Base-by-base conservation (phyloP, 30 jellyfish, hydroid and myxozoan genomes). In the Nemopilema nomurai region DNA sequence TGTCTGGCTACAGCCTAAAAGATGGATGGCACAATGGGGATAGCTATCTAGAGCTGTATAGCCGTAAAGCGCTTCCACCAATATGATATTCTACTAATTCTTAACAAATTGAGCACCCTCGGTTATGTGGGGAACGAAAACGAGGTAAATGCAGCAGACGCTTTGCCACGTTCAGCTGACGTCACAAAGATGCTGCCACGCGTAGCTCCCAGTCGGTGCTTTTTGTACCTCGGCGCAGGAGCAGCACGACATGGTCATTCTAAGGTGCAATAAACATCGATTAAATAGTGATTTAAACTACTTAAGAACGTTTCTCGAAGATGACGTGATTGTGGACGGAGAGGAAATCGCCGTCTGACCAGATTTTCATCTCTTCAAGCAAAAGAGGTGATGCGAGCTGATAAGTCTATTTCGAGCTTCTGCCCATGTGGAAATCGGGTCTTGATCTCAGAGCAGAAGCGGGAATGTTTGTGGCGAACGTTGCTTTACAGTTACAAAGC, bases 281-380 rank as follows among this genome's bases (percentile, higher is more conserved):
- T 81, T 51, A 71, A 26, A 81, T 16, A 21, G 77, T 64, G 62
- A 81, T 81, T 71, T 69, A 71, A 70, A n/a, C 77, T 50, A 32
- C 81, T 71, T 83, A 69, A 49, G 76, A 27, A 52, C 68, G 78
- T 73, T 63, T 68, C 32, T 28, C 77, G 81, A 62, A 71, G 81
- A 70, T 83, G 85, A 83, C 74, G 86, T 83, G 85, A 80, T 49
- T 28, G 79, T 32, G 85, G 71, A 51, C 72, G 25, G 62, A 33
- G 19, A 83, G 91, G 91, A 83, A 83, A 83, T 83, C 85, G 91
- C 84, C 74, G 91, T 83, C 91, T 83, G 29, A 74, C 57, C 69
- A 83, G 85, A 83, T 83, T 74, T 67, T 30, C 91, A 83, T 8
- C 83, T 83, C 91, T 83, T 83, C 80, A 67, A 32, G 22, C 18